Base-by-base conservation (phyloP, 2,797 vertebrate genomes). In the Sebastes reedi region DNA sequence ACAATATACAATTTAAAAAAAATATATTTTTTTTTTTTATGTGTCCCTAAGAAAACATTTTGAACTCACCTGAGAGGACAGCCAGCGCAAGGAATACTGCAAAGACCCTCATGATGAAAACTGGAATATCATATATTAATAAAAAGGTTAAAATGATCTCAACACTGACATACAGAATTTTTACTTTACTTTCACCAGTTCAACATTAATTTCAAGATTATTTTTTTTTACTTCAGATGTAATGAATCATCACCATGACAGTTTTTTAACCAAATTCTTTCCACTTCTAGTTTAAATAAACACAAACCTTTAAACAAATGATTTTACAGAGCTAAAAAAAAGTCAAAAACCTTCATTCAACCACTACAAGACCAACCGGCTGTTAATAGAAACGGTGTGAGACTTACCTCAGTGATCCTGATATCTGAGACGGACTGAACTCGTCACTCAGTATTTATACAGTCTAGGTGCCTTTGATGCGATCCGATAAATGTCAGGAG, bases 71-170 rank as follows among this genome's bases (percentile, higher is more conserved):
- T 87, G 96, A 94, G 70, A 96, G 64, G 80, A 95, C 81, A 0
- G 94, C 86, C n/a, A 95, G 79, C 13, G 80, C 90, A 20, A 95
- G 5, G 39, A 94, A 69, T 0, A 94, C 89, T 70, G 90, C 92
- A 61, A 95, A 89, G 74, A 77, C 39, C 88, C 86, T 96, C 96
- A 97, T 97, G 90, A 80, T 96, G 85, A 87, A 75, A 86, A 67
- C 94, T 95, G 90, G 16, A 89, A 82, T 8, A 60, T 25, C 1
- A 54, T 0, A 3, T 1, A 39, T 39, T 39, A 2, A 80, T 1
- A 61, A 62, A 60, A 1, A 12, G 2, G 12, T 72, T 25, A 8
- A 39, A 73, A 61, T 27, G 0, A 34, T 58, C 4, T 54, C 9
- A 67, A 36, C 22, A 29, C 10, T 60, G 9, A 54, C 22, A 12